phyloP scores from a whole-genome alignment of 2,888 invertebrate genomes.

The Tetramorium bicarinatum region DNA sequence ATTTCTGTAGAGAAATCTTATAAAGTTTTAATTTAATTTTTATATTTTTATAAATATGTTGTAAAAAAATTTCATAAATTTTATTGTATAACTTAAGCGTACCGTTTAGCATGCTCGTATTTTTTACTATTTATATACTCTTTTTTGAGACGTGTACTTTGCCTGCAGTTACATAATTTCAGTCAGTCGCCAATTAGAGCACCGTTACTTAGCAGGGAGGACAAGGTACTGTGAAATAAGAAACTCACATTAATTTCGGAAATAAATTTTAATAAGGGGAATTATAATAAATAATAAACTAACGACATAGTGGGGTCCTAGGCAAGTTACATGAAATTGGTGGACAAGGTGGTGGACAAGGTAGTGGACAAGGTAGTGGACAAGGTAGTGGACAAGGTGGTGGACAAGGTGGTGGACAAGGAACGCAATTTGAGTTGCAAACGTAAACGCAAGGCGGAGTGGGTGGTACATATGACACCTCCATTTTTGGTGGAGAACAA shows the following conservation, averaged over 20 bases:
- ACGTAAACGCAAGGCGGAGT: constrained; percentile 62
- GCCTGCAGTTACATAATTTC: constrained; percentile 17
- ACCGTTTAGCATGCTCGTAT: neutral
- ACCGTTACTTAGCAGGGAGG: constrained; percentile 50
- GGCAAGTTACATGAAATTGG: constrained; percentile 60
- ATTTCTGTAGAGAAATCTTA: neutral
- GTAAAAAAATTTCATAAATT: neutral
- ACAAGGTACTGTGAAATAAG: constrained; percentile 55
- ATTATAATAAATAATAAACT: constrained; percentile 44
- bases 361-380: too few species aligned
- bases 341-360: too few species aligned
- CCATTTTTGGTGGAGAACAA: constrained; percentile 75
- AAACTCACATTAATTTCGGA: constrained; percentile 24
- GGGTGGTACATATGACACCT: constrained; percentile 67
- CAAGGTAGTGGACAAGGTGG: too few species aligned
- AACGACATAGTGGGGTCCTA: constrained; percentile 60
- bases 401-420: constrained; percentile 73
- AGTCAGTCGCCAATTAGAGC: constrained; percentile 16
- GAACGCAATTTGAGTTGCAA: constrained; percentile 71
- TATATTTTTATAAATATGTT: neutral
- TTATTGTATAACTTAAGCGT: neutral
- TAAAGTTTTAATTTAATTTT: neutral
- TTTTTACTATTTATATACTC: neutral
- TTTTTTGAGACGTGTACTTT: neutral
- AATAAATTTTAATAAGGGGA: constrained; percentile 34